Base-by-base conservation (phyloP, 2,113 vertebrate species). In the Anhinga anhinga region DNA sequence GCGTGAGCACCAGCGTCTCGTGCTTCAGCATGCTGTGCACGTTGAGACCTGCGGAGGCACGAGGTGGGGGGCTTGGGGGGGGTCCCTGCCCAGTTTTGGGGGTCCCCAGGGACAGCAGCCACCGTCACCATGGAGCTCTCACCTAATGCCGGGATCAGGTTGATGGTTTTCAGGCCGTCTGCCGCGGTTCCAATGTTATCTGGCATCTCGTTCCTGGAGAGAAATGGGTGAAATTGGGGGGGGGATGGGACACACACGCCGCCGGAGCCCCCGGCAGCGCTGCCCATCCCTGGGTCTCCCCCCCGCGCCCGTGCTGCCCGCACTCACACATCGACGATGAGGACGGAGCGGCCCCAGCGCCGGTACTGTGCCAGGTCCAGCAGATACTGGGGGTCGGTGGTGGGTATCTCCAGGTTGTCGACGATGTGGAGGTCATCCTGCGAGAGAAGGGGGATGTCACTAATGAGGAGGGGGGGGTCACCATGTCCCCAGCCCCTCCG, bases 1-100 rank as follows among this genome's bases (percentile, higher is more conserved):
- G 82, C 0, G 99, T 99, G 29, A 99, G 98, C 73, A 99, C 83
- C 71, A 99, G 62, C 1, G 98, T 98, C 62, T 99, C 97, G 27
- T 99, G 98, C 76, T 99, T 99, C 87, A 99, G 96, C 96, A 99
- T 96, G 96, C 99, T 99, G 98, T 99, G 96, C 42, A 99, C 99
- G 3, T 99, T 99, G 67, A 99, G 97, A 62, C 99, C 99, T 99
- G 97, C 2, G 26, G 63, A 34, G 27, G 29, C 29, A 55, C 29
- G 29, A 55, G 15, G 15, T 4, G 45, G 10, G 29, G 23, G 53
- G 13, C 50, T 26, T 26, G 15, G 25, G 67, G 67, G 53, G 56
- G 34, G 15, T 25, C 49, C 49, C 49, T 8, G 44, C 42, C 42
- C 6, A 14, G 15, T 44, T 44, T 44, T 6, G 16, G 30, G 55